Percentiles rank a stretch among this genome's conserved stretches.
Evolutionary conservation across 1,140 invertebrate genomes (phyloP).

Genomic region (Bursaphelenchus mucronatus): DNA sequence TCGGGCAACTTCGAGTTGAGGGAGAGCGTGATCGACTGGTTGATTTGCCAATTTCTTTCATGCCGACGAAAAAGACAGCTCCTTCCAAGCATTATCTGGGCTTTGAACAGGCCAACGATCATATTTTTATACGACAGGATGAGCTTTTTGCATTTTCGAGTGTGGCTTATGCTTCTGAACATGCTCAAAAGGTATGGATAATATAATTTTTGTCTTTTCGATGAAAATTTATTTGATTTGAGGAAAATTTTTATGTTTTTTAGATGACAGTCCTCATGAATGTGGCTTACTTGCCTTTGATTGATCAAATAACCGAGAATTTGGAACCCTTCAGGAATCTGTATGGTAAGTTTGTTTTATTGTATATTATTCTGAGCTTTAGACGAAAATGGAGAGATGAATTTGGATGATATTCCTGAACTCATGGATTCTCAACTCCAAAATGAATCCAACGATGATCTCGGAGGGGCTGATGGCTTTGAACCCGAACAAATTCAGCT

Average conservation of each 20-base stretch:
- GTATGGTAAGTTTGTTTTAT: too few relatives aligned
- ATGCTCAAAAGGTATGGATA: neutral
- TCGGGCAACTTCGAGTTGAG: neutral
- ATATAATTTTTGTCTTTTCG: neutral
- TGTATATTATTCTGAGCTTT: too few relatives aligned
- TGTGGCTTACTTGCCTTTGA: neutral
- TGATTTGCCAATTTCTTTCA: slow-evolving; percentile 6
- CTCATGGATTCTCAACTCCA: too few relatives aligned
- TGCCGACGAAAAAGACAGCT: neutral
- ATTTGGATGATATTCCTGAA: too few relatives aligned
- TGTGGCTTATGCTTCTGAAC: neutral
- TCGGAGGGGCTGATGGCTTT: too few relatives aligned
- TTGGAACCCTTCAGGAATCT: too few relatives aligned
- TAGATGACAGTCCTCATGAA: slow-evolving; percentile 5
- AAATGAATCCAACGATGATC: too few relatives aligned
- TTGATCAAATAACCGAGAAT: neutral
- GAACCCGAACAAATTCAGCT: too few relatives aligned
- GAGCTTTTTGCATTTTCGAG: neutral
- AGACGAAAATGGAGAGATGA: too few relatives aligned
- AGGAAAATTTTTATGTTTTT: neutral
- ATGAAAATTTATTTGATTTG: neutral
- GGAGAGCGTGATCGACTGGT: slow-evolving; percentile 3
- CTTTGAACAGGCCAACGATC: neutral
- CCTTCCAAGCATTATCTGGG: neutral
- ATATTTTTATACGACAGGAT: neutral